Evolutionary conservation across 2,113 vertebrate genomes (phyloP).

Genomic region (Capreolus pygargus): DNA sequence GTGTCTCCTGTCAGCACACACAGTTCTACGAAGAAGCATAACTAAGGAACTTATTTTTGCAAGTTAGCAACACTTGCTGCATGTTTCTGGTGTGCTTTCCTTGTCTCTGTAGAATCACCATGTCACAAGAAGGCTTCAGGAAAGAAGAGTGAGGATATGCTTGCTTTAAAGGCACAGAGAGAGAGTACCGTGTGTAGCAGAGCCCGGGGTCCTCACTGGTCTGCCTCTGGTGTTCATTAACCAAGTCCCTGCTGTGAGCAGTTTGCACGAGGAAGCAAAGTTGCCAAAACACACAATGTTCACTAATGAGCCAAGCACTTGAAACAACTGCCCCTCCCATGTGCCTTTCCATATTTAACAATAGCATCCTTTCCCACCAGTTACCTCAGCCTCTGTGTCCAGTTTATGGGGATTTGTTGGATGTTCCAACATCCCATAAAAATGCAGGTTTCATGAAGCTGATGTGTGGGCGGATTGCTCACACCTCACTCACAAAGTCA

Average conservation of each 20-base stretch:
- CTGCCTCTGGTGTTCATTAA: not conserved
- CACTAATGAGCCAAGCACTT: not conserved
- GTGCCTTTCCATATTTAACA: not conserved
- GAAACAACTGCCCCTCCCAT: not conserved
- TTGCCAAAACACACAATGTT: not conserved
- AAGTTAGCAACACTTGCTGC: not conserved
- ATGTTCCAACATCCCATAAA: not conserved
- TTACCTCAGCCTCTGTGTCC: not conserved
- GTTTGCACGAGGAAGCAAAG: not conserved
- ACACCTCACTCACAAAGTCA: not conserved
- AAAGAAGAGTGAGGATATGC: not conserved
- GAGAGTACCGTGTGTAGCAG: not conserved
- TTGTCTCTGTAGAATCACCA: not conserved
- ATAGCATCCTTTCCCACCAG: not conserved
- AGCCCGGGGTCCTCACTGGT: not conserved
- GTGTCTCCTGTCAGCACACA: not conserved
- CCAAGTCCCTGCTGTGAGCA: not conserved
- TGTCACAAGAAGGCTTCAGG: not conserved
- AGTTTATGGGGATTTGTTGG: not conserved
- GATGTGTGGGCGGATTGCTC: not conserved
- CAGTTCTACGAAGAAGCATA: not conserved
- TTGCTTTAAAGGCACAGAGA: not conserved
- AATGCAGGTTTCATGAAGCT: not conserved
- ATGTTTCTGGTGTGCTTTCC: not conserved
- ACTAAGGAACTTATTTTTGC: not conserved